Conservation (phyloP, 2,888 invertebrate species). For the Lysandra coridon region DNA sequence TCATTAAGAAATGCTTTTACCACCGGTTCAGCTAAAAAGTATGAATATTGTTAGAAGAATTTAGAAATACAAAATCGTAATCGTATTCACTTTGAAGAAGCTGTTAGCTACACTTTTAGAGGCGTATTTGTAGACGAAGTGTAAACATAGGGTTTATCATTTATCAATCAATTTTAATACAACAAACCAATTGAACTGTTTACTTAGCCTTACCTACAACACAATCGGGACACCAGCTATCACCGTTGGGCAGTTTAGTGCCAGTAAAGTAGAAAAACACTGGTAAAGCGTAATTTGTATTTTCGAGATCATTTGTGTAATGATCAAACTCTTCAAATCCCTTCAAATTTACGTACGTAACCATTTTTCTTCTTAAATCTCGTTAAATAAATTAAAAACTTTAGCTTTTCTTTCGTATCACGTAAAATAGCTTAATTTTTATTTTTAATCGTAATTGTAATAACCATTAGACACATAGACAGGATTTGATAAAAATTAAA, state of each 20-base stretch:
- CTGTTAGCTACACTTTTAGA: background rate
- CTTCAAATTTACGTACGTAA: conserved; percentile 59
- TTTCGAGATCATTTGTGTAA: conserved; percentile 76
- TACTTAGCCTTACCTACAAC: conserved; percentile 83
- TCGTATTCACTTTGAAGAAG: background rate
- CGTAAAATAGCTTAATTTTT: background rate
- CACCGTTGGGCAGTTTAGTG: conserved; percentile 82
- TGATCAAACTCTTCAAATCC: conserved; percentile 83
- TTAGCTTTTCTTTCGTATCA: background rate
- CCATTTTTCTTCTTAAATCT: conserved; percentile 43
- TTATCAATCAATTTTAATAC: background rate
- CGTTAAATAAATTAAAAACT: background rate
- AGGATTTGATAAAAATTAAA: background rate
- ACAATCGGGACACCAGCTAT: conserved; percentile 96
- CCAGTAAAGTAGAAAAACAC: conserved; percentile 84
- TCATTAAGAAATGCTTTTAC: conserved; percentile 84
- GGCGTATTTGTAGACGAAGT: background rate
- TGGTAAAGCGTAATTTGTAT: conserved; percentile 52
- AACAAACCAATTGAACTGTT: background rate
- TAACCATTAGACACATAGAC: no score
- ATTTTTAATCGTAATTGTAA: no score
- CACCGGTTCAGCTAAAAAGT: conserved; percentile 86
- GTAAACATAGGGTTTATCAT: background rate
- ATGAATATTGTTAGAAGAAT: conserved; percentile 33
- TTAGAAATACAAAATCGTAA: background rate